Conservation (phyloP, 2,888 invertebrate species). For the Metallyticus violacea region DNA sequence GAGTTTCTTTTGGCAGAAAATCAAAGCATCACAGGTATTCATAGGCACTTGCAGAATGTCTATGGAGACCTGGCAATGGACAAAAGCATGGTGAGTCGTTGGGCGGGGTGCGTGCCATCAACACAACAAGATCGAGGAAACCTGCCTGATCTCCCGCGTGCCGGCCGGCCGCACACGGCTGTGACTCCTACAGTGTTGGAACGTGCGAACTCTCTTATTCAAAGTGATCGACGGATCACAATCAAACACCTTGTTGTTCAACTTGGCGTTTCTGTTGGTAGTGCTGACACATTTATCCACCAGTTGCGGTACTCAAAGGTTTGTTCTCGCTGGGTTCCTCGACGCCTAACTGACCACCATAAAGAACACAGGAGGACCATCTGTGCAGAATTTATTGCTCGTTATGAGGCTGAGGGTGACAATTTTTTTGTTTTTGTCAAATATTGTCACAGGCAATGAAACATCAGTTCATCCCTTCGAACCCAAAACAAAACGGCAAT, state of each 20-base stretch:
- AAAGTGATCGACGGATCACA: neutral
- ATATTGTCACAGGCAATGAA: neutral
- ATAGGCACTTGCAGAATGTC: too few relatives aligned
- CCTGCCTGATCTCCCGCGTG: too few relatives aligned
- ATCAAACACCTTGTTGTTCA: neutral
- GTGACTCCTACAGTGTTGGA: too few relatives aligned
- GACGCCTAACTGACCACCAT: neutral
- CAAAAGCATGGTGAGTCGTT: too few relatives aligned
- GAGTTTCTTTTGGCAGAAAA: too few relatives aligned
- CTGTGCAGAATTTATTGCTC: constrained; percentile 3
- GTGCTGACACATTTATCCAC: neutral
- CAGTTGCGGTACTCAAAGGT: neutral
- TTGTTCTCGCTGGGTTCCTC: neutral
- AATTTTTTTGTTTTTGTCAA: neutral
- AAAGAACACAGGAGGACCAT: neutral
- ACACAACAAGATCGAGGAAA: too few relatives aligned
- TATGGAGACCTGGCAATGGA: too few relatives aligned
- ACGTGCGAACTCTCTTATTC: too few relatives aligned
- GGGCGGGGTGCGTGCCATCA: too few relatives aligned
- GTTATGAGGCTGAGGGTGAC: constrained; percentile 3
- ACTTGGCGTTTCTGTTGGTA: neutral
- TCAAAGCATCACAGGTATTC: too few relatives aligned
- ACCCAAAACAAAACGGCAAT: neutral
- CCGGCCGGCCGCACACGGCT: too few relatives aligned
- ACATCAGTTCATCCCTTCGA: neutral